These are phyloP conservation scores for Parapristionchus giblindavisi DNA, from an alignment of 2,888 invertebrate genomes.

Conservation along the genomic window DNA sequence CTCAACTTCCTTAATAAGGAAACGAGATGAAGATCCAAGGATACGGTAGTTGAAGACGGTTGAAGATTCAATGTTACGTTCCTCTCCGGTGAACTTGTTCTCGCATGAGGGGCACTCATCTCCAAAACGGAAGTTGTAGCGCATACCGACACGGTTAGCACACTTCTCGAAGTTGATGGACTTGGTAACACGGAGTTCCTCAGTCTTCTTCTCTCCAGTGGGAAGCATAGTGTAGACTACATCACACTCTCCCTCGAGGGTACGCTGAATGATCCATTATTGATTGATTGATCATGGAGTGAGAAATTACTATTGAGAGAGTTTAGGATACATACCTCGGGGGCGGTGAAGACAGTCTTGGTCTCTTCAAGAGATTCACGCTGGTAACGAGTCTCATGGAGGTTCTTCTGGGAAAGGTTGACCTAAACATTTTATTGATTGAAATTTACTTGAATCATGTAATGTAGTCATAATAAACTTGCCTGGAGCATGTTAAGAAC, in stretches of 20 bases:
- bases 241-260: conserved; percentile 64
- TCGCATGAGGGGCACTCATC: conserved; percentile 48
- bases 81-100: conserved; percentile 38
- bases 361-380: conserved; percentile 21
- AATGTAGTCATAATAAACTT: conserved; percentile 32
- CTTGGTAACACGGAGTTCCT: conserved; percentile 47
- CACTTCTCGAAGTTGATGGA: conserved; percentile 71
- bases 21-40: not conserved
- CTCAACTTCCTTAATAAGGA: conserved; percentile 39
- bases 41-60: conserved; percentile 49
- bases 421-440: not conserved
- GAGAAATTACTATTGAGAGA: not conserved
- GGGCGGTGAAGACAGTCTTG: conserved; percentile 41
- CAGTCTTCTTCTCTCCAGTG: conserved; percentile 18
- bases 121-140: conserved; percentile 48
- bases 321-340: conserved; percentile 51
- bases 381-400: not conserved
- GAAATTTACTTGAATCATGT: not conserved
- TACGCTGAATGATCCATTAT: too few species aligned
- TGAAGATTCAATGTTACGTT: conserved; percentile 32
- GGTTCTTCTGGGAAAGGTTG: conserved; percentile 33
- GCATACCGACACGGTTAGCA: conserved; percentile 60
- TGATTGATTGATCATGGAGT: not conserved
- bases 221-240: conserved; percentile 48
- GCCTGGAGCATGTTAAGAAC: conserved; percentile 63